phyloP scores from a whole-genome alignment of 2,888 invertebrate genomes.

The Tetanocera ferruginea region DNA sequence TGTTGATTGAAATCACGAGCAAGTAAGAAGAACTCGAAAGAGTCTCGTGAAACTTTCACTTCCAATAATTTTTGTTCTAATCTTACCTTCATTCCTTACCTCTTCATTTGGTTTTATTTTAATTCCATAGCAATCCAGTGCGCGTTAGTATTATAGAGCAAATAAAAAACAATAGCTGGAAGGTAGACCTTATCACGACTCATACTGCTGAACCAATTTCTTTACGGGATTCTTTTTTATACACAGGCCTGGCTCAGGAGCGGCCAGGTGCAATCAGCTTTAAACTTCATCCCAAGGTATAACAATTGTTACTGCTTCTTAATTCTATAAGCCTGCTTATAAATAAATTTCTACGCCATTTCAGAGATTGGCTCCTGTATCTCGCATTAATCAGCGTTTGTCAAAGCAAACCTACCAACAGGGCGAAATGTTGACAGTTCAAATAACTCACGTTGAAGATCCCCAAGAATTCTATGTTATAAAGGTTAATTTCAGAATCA shows the following conservation, averaged over 20 bases:
- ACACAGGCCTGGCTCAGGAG: conserved; percentile 60
- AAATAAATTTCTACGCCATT: background rate
- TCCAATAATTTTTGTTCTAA: background rate
- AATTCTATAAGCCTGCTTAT: too few species aligned
- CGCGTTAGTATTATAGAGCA: conserved; percentile 53
- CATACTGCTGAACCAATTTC: conserved; percentile 64
- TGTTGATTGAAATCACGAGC: conserved; percentile 75
- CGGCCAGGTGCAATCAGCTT: conserved; percentile 47
- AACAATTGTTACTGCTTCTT: background rate
- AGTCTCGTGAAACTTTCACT: too few species aligned
- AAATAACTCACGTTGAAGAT: conserved; percentile 74
- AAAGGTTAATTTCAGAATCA: conserved; percentile 68
- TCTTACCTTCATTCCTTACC: background rate
- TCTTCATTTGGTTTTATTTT: background rate
- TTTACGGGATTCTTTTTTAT: conserved; percentile 69
- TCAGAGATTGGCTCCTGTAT: conserved; percentile 48
- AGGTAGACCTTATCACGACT: conserved; percentile 69
- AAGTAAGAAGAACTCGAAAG: conserved; percentile 70
- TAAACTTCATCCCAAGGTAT: conserved; percentile 48
- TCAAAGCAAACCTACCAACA: conserved; percentile 48
- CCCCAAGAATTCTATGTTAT: conserved; percentile 79
- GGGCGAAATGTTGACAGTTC: conserved; percentile 68
- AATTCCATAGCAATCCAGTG: conserved; percentile 52
- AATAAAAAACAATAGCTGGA: conserved; percentile 53
- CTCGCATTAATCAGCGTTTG: conserved; percentile 51